phyloP scores from a whole-genome alignment of 2,888 invertebrate species.

The Orthosia gothica region DNA sequence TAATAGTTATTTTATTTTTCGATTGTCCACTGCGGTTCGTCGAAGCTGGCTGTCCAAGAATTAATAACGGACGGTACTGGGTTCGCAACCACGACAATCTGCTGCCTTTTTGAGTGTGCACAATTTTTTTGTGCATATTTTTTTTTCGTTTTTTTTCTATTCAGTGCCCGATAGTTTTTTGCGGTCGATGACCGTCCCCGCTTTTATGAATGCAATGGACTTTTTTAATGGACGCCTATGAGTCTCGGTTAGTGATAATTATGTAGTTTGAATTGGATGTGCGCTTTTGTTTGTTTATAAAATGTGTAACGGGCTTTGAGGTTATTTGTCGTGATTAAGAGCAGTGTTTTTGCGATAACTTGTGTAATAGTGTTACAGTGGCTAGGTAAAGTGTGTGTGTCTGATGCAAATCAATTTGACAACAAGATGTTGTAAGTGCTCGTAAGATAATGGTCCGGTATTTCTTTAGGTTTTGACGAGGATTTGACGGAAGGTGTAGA shows the following conservation, averaged over 20 bases:
- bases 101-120: conserved; percentile 85
- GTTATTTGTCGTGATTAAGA: not conserved
- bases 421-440: no score
- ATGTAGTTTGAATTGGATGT: conserved; percentile 44
- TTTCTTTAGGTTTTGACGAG: no score
- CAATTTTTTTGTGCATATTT: conserved; percentile 71
- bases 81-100: conserved; percentile 88
- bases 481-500: no score
- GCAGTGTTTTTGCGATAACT: not conserved
- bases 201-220: conserved; percentile 78
- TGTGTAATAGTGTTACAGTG: not conserved
- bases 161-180: conserved; percentile 88
- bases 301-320: not conserved
- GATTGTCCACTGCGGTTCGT: conserved; percentile 86
- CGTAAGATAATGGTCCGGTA: no score
- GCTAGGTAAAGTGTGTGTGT: no score
- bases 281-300: conserved; percentile 16
- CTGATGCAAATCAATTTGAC: no score
- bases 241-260: conserved; percentile 56
- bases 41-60: conserved; percentile 85
- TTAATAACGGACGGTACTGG: conserved; percentile 86
- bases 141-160: conserved; percentile 83
- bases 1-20: conserved; percentile 91
- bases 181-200: conserved; percentile 85
- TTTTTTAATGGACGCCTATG: conserved; percentile 75